A percentile compares a stretch with the other conserved stretches of the same genome.
phyloP scores from a whole-genome alignment of 2,888 invertebrate genomes.

The Tenthredo distinguenda region DNA sequence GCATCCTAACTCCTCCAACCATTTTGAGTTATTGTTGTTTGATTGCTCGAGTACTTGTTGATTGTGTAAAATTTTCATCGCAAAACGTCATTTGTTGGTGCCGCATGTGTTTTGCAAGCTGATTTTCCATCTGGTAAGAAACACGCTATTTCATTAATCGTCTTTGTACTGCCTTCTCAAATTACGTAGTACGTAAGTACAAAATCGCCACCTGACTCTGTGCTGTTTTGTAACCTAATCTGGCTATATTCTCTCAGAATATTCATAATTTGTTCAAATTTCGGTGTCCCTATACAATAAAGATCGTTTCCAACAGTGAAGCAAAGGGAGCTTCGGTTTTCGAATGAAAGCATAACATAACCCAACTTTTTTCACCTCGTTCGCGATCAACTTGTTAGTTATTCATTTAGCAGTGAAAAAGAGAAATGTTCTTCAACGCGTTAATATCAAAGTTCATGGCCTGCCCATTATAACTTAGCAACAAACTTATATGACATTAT shows the following conservation, averaged over 20 bases:
- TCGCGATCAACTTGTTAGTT: background rate
- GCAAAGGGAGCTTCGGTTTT: background rate
- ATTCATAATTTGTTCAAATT: background rate
- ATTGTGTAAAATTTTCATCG: background rate
- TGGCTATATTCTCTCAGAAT: background rate
- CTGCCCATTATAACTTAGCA: background rate
- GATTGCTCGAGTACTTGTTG: too few relatives aligned
- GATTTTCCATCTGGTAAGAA: background rate
- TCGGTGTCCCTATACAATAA: background rate
- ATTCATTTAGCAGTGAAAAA: background rate
- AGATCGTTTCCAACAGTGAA: background rate
- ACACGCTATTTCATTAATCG: background rate
- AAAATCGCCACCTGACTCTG: background rate
- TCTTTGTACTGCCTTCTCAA: background rate
- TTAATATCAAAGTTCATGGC: background rate
- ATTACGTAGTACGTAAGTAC: background rate
- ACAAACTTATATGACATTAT: background rate
- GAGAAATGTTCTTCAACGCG: background rate
- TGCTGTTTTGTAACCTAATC: background rate
- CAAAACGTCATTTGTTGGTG: background rate
- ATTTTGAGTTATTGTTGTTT: background rate
- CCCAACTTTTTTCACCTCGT: background rate
- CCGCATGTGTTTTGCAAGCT: background rate
- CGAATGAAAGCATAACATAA: background rate
- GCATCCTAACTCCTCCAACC: background rate